Evolutionary conservation across 1,140 invertebrate species (phyloP).

Genomic region (Drosophila pandora): DNA sequence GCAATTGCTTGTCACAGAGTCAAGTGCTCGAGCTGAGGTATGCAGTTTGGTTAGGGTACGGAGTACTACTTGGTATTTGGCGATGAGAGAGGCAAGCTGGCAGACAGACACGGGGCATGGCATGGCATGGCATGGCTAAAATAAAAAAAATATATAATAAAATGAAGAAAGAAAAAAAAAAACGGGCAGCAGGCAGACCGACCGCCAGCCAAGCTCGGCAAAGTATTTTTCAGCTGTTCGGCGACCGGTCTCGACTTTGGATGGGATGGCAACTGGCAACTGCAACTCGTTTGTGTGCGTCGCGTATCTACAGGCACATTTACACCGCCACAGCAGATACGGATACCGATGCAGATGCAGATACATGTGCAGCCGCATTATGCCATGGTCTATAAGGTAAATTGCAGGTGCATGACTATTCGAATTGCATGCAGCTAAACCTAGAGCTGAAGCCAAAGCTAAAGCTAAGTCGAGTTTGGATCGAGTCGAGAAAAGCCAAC

Average conservation of each 20-base stretch:
- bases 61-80: slow-evolving; percentile 41
- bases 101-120: slow-evolving; percentile 54
- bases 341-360: slow-evolving; percentile 33
- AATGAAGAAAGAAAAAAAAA: slow-evolving; percentile 8
- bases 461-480: slow-evolving; percentile 11
- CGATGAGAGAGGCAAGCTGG: slow-evolving; percentile 42
- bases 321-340: slow-evolving; percentile 4
- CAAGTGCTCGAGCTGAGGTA: slow-evolving; percentile 55
- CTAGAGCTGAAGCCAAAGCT: slow-evolving; percentile 27
- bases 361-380: slow-evolving; percentile 64
- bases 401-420: slow-evolving; percentile 84
- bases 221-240: slow-evolving; percentile 77
- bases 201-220: slow-evolving; percentile 57
- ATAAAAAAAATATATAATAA: slow-evolving; percentile 8
- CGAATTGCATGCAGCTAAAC: slow-evolving; percentile 62
- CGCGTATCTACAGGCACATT: slow-evolving; percentile 10
- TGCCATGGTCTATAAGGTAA: slow-evolving; percentile 84
- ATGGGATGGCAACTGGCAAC: slow-evolving; percentile 19
- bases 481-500: slow-evolving; percentile 43
- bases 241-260: slow-evolving; percentile 67
- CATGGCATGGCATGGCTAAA: slow-evolving; percentile 46
- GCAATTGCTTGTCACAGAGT: slow-evolving; percentile 64
- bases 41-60: slow-evolving; percentile 45
- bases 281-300: slow-evolving; percentile 34
- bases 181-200: slow-evolving; percentile 29